phyloP scores from a whole-genome alignment of 35 echinoderm and acorn worm species.

The Eucidaris tribuloides region DNA sequence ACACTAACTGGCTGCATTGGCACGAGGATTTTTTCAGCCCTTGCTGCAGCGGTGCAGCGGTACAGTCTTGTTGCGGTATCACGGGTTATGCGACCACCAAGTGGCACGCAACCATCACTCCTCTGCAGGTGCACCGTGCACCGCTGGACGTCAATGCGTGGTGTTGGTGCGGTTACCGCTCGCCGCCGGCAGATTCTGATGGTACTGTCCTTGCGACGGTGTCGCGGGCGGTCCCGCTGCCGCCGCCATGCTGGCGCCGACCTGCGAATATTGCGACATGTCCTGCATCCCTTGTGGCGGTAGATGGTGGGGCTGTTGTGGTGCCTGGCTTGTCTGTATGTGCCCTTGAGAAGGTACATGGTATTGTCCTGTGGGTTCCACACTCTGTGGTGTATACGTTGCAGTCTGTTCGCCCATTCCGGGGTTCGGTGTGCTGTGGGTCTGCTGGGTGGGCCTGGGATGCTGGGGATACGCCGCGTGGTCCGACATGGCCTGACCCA shows the following conservation, averaged over 20 bases:
- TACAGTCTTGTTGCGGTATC: too few species aligned
- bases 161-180: too few species aligned
- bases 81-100: too few species aligned
- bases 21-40: too few species aligned
- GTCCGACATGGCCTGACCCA: conserved; percentile 17
- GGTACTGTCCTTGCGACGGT: background rate
- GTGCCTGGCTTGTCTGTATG: conserved; percentile 7
- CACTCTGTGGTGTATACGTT: conserved; percentile 6
- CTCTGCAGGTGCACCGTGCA: too few species aligned
- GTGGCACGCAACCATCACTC: too few species aligned
- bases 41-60: too few species aligned
- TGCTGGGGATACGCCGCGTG: conserved; percentile 20
- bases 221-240: background rate
- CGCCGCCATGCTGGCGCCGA: background rate
- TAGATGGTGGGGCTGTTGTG: background rate
- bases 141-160: too few species aligned
- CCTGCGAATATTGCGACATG: conserved; percentile 16
- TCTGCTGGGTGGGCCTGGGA: conserved; percentile 7
- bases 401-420: background rate
- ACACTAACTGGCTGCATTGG: too few species aligned
- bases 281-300: conserved; percentile 8
- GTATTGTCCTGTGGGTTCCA: background rate
- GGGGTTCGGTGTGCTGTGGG: conserved; percentile 11
- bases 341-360: background rate
- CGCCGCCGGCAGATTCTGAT: too few species aligned